Percentiles rank a stretch among this genome's conserved stretches.
These are phyloP conservation scores for Belonocnema kinseyi DNA, from an alignment of 1,140 invertebrate genomes.

Conservation along the genomic window DNA sequence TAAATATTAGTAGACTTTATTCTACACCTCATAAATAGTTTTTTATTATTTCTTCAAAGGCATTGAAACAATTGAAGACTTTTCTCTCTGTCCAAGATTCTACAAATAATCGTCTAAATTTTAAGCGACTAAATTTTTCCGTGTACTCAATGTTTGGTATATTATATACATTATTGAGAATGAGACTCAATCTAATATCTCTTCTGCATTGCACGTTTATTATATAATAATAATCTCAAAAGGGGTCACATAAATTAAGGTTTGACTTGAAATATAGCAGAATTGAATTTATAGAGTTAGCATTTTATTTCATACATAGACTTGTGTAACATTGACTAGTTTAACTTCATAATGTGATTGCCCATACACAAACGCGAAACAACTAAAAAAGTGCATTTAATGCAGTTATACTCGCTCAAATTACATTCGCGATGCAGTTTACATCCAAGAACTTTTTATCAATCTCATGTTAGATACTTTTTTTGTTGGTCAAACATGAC, in stretches of 20 bases:
- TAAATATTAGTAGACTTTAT: too few relatives aligned
- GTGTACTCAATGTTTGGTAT: neutral
- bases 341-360: neutral
- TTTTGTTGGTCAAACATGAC: conserved; percentile 20
- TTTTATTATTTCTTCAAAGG: too few relatives aligned
- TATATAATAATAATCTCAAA: conserved; percentile 34
- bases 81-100: too few relatives aligned
- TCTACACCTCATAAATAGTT: too few relatives aligned
- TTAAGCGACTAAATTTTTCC: too few relatives aligned
- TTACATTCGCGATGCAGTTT: conserved; percentile 42
- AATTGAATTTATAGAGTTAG: neutral
- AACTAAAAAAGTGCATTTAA: conserved; percentile 42
- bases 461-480: conserved; percentile 38
- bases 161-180: neutral
- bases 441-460: conserved; percentile 34
- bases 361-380: conserved; percentile 20
- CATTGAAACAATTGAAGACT: too few relatives aligned
- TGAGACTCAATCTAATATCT: neutral
- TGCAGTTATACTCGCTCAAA: conserved; percentile 56
- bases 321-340: neutral
- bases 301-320: neutral
- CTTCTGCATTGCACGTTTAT: conserved; percentile 33
- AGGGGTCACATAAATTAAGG: conserved; percentile 34
- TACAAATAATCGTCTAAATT: too few relatives aligned
- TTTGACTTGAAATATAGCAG: conserved; percentile 16